Evolutionary conservation across 2,113 vertebrate species (phyloP).

Genomic region (Ictalurus furcatus): DNA sequence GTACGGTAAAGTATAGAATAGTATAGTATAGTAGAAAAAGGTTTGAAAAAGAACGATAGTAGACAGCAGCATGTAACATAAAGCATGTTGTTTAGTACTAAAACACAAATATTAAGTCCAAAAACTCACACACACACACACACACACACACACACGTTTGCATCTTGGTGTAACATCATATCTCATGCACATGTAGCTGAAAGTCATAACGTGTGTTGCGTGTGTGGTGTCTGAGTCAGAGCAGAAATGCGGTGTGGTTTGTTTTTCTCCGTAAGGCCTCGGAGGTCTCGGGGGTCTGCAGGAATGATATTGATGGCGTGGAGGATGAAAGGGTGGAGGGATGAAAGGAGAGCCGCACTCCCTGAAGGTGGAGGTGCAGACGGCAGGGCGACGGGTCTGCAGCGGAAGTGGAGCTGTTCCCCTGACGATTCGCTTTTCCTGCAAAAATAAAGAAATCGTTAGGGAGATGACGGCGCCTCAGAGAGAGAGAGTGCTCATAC

Average conservation of each 20-base stretch:
- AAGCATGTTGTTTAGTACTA: no score
- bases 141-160: background rate
- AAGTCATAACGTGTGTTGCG: slow-evolving; percentile 47
- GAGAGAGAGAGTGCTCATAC: slow-evolving; percentile 70
- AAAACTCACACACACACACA: no score
- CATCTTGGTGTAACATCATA: slow-evolving; percentile 22
- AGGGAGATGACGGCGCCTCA: slow-evolving; percentile 78
- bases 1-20: background rate
- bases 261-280: slow-evolving; percentile 44
- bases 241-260: slow-evolving; percentile 41
- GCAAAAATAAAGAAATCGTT: slow-evolving; percentile 85
- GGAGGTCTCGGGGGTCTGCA: slow-evolving; percentile 43
- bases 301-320: slow-evolving; percentile 74
- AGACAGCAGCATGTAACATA: no score
- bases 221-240: slow-evolving; percentile 46
- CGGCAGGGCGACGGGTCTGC: slow-evolving; percentile 61
- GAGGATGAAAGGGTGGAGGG: slow-evolving; percentile 70
- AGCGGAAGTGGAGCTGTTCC: slow-evolving; percentile 77
- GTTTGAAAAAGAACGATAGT: no score
- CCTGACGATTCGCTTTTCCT: slow-evolving; percentile 80
- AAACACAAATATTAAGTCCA: no score
- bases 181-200: slow-evolving; percentile 32
- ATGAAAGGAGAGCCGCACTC: slow-evolving; percentile 74
- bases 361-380: slow-evolving; percentile 76
- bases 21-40: background rate